Conservation (phyloP, 1,140 invertebrate species). For the Drosophila fuyamai region DNA sequence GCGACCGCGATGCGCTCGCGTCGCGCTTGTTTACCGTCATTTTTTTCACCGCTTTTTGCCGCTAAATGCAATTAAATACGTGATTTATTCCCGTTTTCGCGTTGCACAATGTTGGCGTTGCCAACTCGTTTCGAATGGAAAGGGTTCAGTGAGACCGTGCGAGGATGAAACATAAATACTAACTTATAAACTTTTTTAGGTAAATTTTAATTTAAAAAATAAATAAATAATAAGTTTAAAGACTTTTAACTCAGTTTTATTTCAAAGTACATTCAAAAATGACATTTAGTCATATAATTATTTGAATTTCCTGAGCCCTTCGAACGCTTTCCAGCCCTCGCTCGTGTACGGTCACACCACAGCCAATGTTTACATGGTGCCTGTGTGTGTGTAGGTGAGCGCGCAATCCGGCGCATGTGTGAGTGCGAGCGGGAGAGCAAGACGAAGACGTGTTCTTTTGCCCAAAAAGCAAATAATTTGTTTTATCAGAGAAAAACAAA, state of each 20-base stretch:
- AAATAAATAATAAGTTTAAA: no score
- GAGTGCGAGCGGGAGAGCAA: slow-evolving; percentile 2
- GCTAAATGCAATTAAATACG: slow-evolving; percentile 8
- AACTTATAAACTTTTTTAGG: no score
- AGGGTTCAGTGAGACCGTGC: not conserved
- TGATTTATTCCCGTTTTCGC: slow-evolving; percentile 31
- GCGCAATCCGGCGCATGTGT: not conserved
- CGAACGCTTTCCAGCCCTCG: not conserved
- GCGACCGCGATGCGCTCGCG: slow-evolving; percentile 85
- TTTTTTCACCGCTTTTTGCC: slow-evolving; percentile 2
- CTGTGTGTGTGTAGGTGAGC: slow-evolving; percentile 4
- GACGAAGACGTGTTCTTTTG: slow-evolving; percentile 23
- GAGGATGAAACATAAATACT: not conserved
- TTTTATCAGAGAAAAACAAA: slow-evolving; percentile 47
- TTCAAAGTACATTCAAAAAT: no score
- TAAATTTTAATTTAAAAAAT: no score
- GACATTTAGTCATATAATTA: no score
- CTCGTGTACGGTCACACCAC: not conserved
- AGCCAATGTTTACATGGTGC: slow-evolving; percentile 21
- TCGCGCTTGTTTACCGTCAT: slow-evolving; percentile 80
- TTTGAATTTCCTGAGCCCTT: not conserved
- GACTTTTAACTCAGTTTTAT: no score
- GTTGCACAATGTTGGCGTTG: slow-evolving; percentile 41
- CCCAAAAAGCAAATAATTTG: slow-evolving; percentile 28
- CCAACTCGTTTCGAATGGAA: slow-evolving; percentile 5